Conservation (phyloP, 2,797 vertebrate genomes). For the Ptychadena robeensis region DNA sequence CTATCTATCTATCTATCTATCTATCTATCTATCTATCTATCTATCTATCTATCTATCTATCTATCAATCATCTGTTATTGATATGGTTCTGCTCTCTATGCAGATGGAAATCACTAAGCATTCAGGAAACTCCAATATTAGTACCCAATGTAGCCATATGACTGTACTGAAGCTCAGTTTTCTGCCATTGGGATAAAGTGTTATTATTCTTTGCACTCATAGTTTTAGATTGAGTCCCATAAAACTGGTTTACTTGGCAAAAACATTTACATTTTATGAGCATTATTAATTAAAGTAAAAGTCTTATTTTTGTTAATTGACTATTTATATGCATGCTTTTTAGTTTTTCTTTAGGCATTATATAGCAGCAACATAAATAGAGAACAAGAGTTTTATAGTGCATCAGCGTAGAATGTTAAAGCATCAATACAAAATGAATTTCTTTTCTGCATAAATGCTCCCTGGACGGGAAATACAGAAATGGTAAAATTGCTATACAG, state of each 20-base stretch:
- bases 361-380: slow-evolving; percentile 23
- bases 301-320: slow-evolving; percentile 53
- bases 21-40: too few species aligned
- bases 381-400: slow-evolving; percentile 23
- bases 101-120: background rate
- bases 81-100: background rate
- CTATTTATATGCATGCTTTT: slow-evolving; percentile 55
- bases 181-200: background rate
- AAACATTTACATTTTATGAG: slow-evolving; percentile 52
- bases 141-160: background rate
- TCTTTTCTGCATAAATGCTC: background rate
- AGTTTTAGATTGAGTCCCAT: slow-evolving; percentile 45
- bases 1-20: too few species aligned
- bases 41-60: too few species aligned
- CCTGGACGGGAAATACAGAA: background rate
- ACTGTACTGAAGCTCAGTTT: background rate
- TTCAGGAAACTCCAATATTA: background rate
- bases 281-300: slow-evolving; percentile 54
- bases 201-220: slow-evolving; percentile 43
- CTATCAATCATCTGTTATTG: background rate
- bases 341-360: slow-evolving; percentile 37
- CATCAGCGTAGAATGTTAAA: slow-evolving; percentile 23
- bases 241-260: slow-evolving; percentile 43
- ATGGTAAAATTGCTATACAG: background rate
- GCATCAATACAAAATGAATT: slow-evolving; percentile 7